Percentiles rank a stretch among this genome's conserved stretches.
Evolutionary conservation across 1,140 invertebrate genomes (phyloP).

Genomic region (Varroa destructor): DNA sequence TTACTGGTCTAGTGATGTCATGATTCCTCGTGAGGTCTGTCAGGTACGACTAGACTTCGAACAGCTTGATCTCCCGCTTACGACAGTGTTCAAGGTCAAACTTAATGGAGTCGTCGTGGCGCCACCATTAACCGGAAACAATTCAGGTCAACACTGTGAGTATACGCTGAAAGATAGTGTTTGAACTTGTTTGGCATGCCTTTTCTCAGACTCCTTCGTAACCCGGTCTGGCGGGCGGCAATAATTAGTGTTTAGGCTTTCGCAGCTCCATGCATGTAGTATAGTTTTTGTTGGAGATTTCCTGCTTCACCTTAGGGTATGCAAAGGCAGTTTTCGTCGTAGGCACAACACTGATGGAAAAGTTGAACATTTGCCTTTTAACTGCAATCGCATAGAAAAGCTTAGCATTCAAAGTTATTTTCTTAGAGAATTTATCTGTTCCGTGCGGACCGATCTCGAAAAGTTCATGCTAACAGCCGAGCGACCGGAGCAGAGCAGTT

Average conservation of each 20-base stretch:
- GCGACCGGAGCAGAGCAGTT: no score
- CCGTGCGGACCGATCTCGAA: no score
- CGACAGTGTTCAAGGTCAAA: background rate
- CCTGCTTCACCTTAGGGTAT: no score
- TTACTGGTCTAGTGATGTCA: background rate
- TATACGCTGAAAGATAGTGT: background rate
- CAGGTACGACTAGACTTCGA: slow-evolving; percentile 21
- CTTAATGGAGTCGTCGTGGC: background rate
- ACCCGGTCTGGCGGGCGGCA: background rate
- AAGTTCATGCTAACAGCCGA: no score
- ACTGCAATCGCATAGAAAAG: no score
- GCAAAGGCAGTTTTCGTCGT: no score
- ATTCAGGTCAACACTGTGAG: slow-evolving; percentile 13
- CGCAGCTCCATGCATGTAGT: background rate
- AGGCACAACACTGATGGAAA: no score
- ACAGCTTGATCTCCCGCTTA: background rate
- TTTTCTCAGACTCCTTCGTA: background rate
- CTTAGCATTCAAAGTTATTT: no score
- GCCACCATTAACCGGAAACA: slow-evolving; percentile 9
- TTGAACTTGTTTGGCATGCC: no score
- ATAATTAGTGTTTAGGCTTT: background rate
- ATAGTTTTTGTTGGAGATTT: background rate
- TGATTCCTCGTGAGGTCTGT: background rate
- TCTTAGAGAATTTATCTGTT: no score
- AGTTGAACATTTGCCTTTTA: no score